phyloP scores from a whole-genome alignment of 2,888 invertebrate species.

The Axea sp. region DNA sequence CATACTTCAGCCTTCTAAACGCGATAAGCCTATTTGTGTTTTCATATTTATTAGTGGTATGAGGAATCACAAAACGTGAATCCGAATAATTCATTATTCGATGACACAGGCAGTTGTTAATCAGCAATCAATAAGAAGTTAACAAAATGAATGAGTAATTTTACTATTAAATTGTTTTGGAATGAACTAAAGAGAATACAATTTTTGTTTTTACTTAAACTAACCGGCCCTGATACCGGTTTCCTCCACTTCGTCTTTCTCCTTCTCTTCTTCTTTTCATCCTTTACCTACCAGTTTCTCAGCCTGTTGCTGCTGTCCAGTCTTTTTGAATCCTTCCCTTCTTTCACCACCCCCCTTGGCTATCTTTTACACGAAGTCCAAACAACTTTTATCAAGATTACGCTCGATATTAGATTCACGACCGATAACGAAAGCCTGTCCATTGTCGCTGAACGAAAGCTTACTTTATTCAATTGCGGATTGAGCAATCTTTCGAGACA shows the following conservation, averaged over 20 bases:
- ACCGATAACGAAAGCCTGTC: slow-evolving; percentile 46
- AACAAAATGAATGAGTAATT: neutral
- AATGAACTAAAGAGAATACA: no score
- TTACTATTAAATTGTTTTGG: no score
- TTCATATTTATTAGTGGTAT: neutral
- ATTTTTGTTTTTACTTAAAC: neutral
- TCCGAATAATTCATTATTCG: no score
- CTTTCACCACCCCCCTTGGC: slow-evolving; percentile 20
- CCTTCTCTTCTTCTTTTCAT: slow-evolving; percentile 1
- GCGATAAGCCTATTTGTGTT: slow-evolving; percentile 7
- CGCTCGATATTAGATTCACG: slow-evolving; percentile 54
- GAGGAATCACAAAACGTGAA: no score
- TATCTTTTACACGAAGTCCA: slow-evolving; percentile 53
- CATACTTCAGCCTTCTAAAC: slow-evolving; percentile 21
- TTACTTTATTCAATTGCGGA: slow-evolving; percentile 55
- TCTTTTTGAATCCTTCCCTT: slow-evolving; percentile 18
- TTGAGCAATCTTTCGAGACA: slow-evolving; percentile 52
- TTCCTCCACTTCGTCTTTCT: neutral
- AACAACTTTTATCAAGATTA: slow-evolving; percentile 57
- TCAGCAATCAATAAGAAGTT: no score
- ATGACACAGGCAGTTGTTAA: no score
- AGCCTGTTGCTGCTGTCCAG: slow-evolving; percentile 38
- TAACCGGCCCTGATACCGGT: slow-evolving; percentile 29
- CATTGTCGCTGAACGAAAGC: slow-evolving; percentile 48
- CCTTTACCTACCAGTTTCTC: slow-evolving; percentile 27